Conservation (phyloP, 2,888 invertebrate species). For the Muscina levida region DNA sequence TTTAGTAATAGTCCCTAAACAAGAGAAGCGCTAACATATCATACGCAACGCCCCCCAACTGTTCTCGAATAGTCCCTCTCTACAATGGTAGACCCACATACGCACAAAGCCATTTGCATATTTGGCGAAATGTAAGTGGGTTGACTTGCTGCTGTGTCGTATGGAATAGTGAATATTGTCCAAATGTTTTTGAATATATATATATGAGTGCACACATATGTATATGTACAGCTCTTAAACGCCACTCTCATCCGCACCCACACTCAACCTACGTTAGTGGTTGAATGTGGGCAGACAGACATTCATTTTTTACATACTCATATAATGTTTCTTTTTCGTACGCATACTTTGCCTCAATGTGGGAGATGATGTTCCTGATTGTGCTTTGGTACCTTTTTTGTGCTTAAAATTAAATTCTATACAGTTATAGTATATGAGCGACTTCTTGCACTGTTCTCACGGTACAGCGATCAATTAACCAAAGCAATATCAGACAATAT, state of each 20-base stretch:
- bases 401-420: no score
- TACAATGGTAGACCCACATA: background rate
- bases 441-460: no score
- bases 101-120: constrained; percentile 33
- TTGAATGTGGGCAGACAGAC: constrained; percentile 6
- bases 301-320: constrained; percentile 17
- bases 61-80: background rate
- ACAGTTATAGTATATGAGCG: no score
- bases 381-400: no score
- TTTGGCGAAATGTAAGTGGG: background rate
- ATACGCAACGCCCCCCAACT: background rate
- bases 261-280: background rate
- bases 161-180: background rate
- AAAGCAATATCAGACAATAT: no score
- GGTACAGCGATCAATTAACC: no score
- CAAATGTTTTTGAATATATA: background rate
- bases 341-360: no score
- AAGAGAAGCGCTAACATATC: constrained; percentile 27
- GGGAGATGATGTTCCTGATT: no score
- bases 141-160: background rate
- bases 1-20: constrained; percentile 41
- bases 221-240: background rate
- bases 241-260: background rate
- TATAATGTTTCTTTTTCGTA: no score
- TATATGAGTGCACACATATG: background rate